Percentiles rank a stretch among this genome's conserved stretches.
Evolutionary conservation across 2,113 vertebrate genomes (phyloP).

Genomic region (Dissostichus mawsoni): DNA sequence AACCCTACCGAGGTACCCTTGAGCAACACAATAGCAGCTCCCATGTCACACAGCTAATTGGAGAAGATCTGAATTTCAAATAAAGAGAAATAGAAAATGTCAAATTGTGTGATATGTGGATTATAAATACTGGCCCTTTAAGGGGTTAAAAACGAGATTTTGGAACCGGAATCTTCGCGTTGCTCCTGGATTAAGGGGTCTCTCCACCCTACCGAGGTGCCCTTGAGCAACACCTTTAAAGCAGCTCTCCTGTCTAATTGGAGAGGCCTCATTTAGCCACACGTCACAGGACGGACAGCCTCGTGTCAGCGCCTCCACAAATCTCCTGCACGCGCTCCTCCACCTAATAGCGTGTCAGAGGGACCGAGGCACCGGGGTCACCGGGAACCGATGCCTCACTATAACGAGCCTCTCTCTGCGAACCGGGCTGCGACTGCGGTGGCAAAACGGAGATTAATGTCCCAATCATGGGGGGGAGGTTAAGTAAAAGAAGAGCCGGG

Average conservation of each 20-base stretch:
- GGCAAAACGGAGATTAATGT: conserved; percentile 69
- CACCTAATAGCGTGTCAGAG: conserved; percentile 79
- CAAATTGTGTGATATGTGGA: too few species aligned
- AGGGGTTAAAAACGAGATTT: too few species aligned
- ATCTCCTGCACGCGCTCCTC: conserved; percentile 75
- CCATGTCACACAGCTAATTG: too few species aligned
- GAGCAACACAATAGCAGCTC: conserved; percentile 25
- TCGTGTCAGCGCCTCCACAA: conserved; percentile 82
- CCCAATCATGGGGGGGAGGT: conserved; percentile 68
- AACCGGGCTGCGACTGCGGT: conserved; percentile 18
- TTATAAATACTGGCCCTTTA: too few species aligned
- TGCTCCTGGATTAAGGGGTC: too few species aligned
- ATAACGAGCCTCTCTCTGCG: conserved; percentile 73
- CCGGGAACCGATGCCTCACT: conserved; percentile 77
- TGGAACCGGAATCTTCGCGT: too few species aligned
- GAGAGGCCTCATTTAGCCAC: conserved; percentile 83
- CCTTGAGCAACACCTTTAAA: too few species aligned
- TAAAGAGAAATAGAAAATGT: too few species aligned
- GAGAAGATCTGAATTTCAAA: too few species aligned
- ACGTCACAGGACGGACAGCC: conserved; percentile 79
- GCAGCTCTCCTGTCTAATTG: conserved; percentile 69
- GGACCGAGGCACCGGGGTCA: conserved; percentile 80
- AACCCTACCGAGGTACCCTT: neutral
- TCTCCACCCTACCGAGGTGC: too few species aligned
- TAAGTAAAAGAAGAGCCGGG: conserved; percentile 56